phyloP scores from a whole-genome alignment of 2,113 vertebrate species.

The Ochotona princeps region DNA sequence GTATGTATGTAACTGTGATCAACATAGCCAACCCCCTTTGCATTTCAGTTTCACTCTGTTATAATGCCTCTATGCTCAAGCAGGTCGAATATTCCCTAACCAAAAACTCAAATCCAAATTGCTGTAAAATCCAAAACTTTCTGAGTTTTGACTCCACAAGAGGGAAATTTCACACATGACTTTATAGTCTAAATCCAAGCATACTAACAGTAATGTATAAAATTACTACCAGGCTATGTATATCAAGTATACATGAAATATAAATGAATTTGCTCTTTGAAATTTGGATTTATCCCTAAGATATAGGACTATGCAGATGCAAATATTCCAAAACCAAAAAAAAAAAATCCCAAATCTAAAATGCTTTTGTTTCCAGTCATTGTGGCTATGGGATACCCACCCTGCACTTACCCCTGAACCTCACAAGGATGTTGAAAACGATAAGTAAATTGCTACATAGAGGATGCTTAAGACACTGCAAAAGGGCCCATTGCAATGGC shows the following conservation, averaged over 20 bases:
- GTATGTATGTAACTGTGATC: neutral
- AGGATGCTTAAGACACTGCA: neutral
- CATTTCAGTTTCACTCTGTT: neutral
- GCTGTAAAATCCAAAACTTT: neutral
- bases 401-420: neutral
- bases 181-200: neutral
- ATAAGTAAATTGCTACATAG: neutral
- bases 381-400: neutral
- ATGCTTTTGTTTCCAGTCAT: neutral
- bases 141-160: neutral
- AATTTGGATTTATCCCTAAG: neutral
- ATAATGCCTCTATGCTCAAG: neutral
- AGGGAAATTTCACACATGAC: neutral
- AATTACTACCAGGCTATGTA: neutral
- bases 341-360: neutral
- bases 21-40: neutral
- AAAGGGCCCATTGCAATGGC: no score
- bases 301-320: neutral
- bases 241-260: neutral
- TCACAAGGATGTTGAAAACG: neutral
- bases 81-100: neutral
- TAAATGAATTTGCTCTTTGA: neutral
- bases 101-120: neutral
- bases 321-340: neutral
- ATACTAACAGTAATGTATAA: neutral